phyloP scores from a whole-genome alignment of 2,888 invertebrate genomes.

The Glyphotaelius pellucidus region DNA sequence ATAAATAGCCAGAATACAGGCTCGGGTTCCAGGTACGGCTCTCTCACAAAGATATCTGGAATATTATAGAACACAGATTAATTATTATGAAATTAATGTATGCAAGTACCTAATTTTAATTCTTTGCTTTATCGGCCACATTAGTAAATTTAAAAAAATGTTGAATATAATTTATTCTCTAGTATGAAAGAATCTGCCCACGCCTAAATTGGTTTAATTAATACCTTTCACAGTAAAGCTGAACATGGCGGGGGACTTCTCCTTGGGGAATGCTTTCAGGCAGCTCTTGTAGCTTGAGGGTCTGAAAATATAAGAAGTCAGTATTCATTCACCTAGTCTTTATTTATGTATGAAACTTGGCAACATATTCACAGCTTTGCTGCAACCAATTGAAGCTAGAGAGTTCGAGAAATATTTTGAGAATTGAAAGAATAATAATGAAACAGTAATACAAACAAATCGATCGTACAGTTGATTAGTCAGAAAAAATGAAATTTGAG shows the following conservation, averaged over 20 bases:
- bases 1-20: conserved; percentile 95
- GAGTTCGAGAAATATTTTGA: background rate
- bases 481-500: too few relatives aligned
- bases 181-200: background rate
- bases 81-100: background rate
- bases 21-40: conserved; percentile 97
- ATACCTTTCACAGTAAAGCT: conserved; percentile 93
- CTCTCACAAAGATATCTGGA: conserved; percentile 86
- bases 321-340: background rate
- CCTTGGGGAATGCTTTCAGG: conserved; percentile 95
- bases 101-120: background rate
- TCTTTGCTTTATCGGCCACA: background rate
- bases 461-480: too few relatives aligned
- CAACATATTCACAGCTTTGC: background rate
- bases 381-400: background rate
- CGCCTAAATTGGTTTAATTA: background rate
- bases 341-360: background rate
- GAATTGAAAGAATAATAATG: background rate
- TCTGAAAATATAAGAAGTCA: conserved; percentile 70
- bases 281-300: conserved; percentile 96
- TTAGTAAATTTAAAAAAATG: background rate
- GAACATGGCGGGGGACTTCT: conserved; percentile 97
- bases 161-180: background rate
- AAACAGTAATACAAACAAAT: background rate
- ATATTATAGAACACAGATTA: conserved; percentile 54